phyloP scores from a whole-genome alignment of 30 jellyfish, hydroid and myxozoan species.

The Turritopsis dohrnii region DNA sequence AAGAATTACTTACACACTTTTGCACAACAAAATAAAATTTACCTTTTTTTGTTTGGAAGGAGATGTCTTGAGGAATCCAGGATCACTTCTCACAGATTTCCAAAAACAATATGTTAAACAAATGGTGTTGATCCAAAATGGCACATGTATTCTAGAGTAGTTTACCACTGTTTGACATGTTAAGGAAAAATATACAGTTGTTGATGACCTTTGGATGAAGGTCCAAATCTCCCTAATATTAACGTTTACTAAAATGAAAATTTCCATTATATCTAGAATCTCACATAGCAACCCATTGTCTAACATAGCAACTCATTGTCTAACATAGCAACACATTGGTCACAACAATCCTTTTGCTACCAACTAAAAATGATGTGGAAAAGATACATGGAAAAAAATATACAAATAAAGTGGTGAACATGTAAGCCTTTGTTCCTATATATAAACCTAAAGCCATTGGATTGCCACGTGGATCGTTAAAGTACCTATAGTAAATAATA shows the following conservation, averaged over 20 bases:
- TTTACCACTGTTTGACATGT: conserved; percentile 28
- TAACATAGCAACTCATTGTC: too few relatives aligned
- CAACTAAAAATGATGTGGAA: not conserved
- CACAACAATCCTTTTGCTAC: not conserved
- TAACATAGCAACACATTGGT: not conserved
- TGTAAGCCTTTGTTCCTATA: conserved; percentile 69
- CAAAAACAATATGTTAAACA: conserved; percentile 59
- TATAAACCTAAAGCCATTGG: conserved; percentile 88
- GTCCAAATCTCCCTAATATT: too few relatives aligned
- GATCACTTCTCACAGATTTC: conserved; percentile 72
- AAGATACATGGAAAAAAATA: conserved; percentile 97
- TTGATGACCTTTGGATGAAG: not conserved
- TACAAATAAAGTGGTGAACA: conserved; percentile 78
- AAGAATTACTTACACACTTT: too few relatives aligned
- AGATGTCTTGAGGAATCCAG: conserved; percentile 65
- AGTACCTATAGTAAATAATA: conserved; percentile 35
- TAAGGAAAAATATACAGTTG: conserved; percentile 30
- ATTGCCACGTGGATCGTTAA: conserved; percentile 66
- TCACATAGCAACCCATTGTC: too few relatives aligned
- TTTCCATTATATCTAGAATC: too few relatives aligned
- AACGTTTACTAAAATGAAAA: too few relatives aligned
- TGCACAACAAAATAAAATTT: too few relatives aligned
- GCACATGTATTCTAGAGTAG: conserved; percentile 21
- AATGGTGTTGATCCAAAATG: conserved; percentile 56
- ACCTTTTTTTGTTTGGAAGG: conserved; percentile 89